phyloP scores from a whole-genome alignment of 2,797 vertebrate species.

The Aeoliscus strigatus region DNA sequence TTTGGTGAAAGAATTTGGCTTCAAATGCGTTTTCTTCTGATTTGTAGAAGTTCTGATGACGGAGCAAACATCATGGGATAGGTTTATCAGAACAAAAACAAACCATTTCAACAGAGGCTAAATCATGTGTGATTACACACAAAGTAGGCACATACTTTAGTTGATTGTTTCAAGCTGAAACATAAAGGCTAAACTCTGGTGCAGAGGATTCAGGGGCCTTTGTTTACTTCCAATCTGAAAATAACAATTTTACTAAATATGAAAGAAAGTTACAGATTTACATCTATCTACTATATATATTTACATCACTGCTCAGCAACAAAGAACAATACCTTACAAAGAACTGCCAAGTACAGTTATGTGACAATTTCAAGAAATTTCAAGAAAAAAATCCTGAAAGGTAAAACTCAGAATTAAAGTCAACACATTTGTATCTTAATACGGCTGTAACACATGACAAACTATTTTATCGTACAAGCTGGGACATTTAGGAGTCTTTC shows the following conservation, averaged over 20 bases:
- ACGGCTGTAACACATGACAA: slow-evolving; percentile 2
- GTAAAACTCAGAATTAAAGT: not conserved
- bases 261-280: no score
- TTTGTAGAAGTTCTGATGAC: slow-evolving; percentile 24
- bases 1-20: slow-evolving; percentile 27
- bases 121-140: slow-evolving; percentile 18
- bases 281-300: no score
- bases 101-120: slow-evolving; percentile 20
- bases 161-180: slow-evolving; percentile 36
- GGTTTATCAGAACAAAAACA: slow-evolving; percentile 43
- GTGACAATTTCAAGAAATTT: no score
- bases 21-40: slow-evolving; percentile 16
- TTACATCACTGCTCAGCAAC: no score
- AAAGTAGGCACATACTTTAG: slow-evolving; percentile 19
- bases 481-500: slow-evolving; percentile 11
- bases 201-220: not conserved
- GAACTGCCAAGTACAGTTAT: not conserved
- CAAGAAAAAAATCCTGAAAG: no score
- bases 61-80: slow-evolving; percentile 20
- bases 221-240: not conserved
- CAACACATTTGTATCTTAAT: not conserved
- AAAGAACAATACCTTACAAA: not conserved
- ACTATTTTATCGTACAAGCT: not conserved
- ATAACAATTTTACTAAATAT: no score
- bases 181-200: not conserved